Evolutionary conservation across 2,888 invertebrate genomes (phyloP), one percentile per base, ranked within the genome.

Genomic region (Hermaeophaga mercurialis): DNA sequence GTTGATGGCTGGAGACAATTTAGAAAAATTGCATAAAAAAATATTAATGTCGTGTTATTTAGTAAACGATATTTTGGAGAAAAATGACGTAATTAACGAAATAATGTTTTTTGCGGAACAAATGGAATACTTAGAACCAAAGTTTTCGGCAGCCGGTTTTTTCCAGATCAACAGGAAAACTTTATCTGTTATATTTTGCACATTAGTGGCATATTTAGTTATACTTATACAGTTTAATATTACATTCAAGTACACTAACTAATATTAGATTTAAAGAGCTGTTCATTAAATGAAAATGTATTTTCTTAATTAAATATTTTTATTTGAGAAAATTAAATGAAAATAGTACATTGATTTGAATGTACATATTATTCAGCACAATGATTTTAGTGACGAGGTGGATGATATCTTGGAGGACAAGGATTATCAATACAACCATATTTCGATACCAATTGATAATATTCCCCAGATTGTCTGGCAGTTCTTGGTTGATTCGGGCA

Each of bases 71-170:
- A 9, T 39, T 11, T 39, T 48, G 11, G 28, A 48, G 28, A 48
- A 28, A 1, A 14, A n/a, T 12, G 28, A 18, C 2, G 8, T 39
- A 6, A 39, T 6, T 4, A 26, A 39, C 8, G 48, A 48, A 39
- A 11, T 48, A 5, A 26, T 48, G 17, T 26, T 48, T 11, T 38
- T 48, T 18, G 48, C 48, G 4, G 48, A 26, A 12, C 15, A 14
- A 5, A 7, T 48, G 1, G 48, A 48, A 28, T 14, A 48, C 1
- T 12, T 48, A 28, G 7, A 15, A 11, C 38, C 48, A 14, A 38
- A 17, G 28, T 39, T 48, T 28, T 48, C 48, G 11, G 48, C 48
- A 8, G 48, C 38, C 4, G 48, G 48, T 17, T 48, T 39, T 14
- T 48, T 48, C 28, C 38, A 48, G 18, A 48, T 48, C 0, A 48